phyloP scores from a whole-genome alignment of 2,113 vertebrate genomes.

The Bufo bufo region DNA sequence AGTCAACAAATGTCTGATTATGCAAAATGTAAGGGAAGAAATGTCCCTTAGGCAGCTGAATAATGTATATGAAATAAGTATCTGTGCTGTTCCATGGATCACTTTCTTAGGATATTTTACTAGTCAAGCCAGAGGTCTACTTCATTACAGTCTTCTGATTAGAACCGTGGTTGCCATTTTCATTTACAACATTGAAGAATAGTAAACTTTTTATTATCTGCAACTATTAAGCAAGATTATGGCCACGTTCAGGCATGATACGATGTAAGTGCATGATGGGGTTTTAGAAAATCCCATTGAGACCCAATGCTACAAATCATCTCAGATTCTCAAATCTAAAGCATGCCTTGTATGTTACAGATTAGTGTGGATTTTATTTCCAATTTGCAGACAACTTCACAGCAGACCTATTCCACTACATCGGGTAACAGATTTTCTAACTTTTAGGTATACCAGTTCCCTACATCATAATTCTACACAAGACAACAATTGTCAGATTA shows the following conservation, averaged over 20 bases:
- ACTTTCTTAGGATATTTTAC: constrained; percentile 7
- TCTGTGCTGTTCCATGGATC: not conserved
- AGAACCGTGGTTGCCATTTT: not conserved
- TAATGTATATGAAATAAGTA: constrained; percentile 7
- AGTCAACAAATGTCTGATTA: constrained; percentile 1
- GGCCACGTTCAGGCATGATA: not conserved
- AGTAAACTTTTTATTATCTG: not conserved
- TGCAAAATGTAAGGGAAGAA: not conserved
- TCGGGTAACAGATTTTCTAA: too few relatives aligned
- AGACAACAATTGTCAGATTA: too few relatives aligned
- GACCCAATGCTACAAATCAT: too few relatives aligned
- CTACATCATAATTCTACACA: too few relatives aligned
- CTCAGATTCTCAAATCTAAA: too few relatives aligned
- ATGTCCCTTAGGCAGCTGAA: not conserved
- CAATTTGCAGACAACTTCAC: too few relatives aligned
- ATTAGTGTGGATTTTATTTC: too few relatives aligned
- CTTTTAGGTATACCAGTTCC: too few relatives aligned
- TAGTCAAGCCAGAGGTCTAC: not conserved
- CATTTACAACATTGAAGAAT: not conserved
- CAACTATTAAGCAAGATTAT: not conserved
- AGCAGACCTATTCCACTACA: too few relatives aligned
- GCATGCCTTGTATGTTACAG: too few relatives aligned
- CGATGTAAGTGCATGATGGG: not conserved
- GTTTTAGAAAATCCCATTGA: not conserved
- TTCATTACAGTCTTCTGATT: not conserved